Evolutionary conservation across 2,797 vertebrate genomes (phyloP).

Genomic region (Clamator glandarius): DNA sequence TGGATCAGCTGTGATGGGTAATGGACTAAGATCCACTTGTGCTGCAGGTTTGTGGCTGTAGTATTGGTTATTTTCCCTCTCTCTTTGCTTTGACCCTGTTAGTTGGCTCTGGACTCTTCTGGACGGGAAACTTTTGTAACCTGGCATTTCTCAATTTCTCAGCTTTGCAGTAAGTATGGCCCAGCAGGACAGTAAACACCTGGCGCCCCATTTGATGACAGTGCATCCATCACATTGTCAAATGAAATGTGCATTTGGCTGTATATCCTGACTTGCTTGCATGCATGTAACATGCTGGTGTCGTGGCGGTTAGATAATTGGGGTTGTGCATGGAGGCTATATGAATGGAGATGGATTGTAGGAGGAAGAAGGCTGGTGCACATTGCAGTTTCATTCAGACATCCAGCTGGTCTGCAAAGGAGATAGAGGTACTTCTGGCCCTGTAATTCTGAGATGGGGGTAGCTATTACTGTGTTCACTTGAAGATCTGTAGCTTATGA

Average conservation of each 20-base stretch:
- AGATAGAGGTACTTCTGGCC: neutral
- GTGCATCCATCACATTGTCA: fast-evolving
- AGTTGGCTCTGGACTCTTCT: neutral
- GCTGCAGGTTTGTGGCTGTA: neutral
- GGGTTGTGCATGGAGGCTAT: neutral
- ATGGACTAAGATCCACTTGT: neutral
- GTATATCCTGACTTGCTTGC: neutral
- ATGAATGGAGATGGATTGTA: neutral
- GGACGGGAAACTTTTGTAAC: neutral
- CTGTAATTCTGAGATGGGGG: neutral
- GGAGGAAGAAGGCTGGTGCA: neutral
- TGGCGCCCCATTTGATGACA: neutral
- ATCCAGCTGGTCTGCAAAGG: neutral
- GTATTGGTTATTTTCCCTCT: neutral
- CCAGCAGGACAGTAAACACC: neutral
- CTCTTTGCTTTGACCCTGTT: neutral
- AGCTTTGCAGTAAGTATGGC: neutral
- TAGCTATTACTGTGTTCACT: neutral
- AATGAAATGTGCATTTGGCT: neutral
- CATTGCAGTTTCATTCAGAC: neutral
- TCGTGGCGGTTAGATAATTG: fast-evolving
- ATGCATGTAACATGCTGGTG: neutral
- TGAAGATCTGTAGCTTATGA: neutral
- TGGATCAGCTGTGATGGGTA: neutral
- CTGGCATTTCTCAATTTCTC: neutral